A percentile compares a stretch with the other conserved stretches of the same genome.
These are phyloP conservation scores for Cichladusa arquata DNA, from an alignment of 2,113 vertebrate genomes.

Conservation along the genomic window DNA sequence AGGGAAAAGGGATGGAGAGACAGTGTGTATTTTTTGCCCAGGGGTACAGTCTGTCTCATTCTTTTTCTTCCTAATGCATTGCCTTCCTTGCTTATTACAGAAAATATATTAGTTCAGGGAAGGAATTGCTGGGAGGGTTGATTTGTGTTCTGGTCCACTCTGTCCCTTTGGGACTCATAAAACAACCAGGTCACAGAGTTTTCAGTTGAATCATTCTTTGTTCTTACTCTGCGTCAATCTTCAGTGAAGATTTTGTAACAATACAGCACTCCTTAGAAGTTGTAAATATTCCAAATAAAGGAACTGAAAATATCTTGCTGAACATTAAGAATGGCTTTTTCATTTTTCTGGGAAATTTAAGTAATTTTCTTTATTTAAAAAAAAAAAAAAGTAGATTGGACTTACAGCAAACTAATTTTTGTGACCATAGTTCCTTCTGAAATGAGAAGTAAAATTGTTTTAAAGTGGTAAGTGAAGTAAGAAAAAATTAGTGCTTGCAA, in stretches of 20 bases:
- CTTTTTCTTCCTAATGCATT: background rate
- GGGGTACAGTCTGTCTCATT: background rate
- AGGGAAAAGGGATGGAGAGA: background rate
- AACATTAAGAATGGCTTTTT: background rate
- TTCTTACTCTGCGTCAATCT: background rate
- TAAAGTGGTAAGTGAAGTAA: background rate
- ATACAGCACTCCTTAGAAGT: background rate
- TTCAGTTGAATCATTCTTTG: background rate
- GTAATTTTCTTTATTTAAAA: background rate
- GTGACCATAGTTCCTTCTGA: background rate
- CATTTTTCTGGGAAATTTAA: background rate
- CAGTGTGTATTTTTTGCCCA: background rate
- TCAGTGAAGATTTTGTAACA: background rate
- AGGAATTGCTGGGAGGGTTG: background rate
- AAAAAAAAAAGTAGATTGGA: background rate
- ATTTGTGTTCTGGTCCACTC: background rate
- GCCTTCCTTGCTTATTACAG: background rate
- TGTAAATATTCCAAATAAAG: background rate
- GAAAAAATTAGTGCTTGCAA: background rate
- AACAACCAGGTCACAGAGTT: background rate
- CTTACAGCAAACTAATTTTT: background rate
- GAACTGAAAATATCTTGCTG: background rate
- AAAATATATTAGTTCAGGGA: background rate
- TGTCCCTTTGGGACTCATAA: background rate
- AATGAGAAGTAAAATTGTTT: background rate